phyloP scores from a whole-genome alignment of 1,140 invertebrate genomes.

The Drosophila melanica region DNA sequence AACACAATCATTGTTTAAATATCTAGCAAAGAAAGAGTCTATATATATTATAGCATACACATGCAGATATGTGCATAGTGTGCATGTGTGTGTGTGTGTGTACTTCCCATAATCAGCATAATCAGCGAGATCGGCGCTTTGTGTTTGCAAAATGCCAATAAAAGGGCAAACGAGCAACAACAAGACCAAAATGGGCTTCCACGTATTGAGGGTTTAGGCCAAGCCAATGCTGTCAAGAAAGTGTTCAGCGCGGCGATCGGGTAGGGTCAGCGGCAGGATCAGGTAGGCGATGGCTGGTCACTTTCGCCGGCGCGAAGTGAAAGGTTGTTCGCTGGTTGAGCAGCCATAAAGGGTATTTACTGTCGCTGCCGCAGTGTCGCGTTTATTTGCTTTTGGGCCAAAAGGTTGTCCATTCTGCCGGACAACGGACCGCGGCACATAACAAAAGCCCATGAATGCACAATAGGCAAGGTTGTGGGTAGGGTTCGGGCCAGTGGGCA shows the following conservation, averaged over 20 bases:
- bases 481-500: constrained; percentile 55
- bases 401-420: constrained; percentile 53
- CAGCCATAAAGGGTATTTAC: constrained; percentile 79
- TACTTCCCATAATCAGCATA: constrained; percentile 78
- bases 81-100: constrained; percentile 27
- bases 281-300: constrained; percentile 16
- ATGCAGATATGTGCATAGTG: background rate
- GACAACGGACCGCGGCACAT: constrained; percentile 8
- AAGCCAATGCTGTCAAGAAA: constrained; percentile 25
- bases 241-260: constrained; percentile 45
- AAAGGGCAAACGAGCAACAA: constrained; percentile 61
- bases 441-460: constrained; percentile 62
- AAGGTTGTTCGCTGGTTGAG: constrained; percentile 32
- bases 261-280: constrained; percentile 3
- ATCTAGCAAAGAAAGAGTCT: background rate
- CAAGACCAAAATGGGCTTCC: constrained; percentile 42
- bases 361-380: constrained; percentile 72
- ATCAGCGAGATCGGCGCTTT: constrained; percentile 81
- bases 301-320: constrained; percentile 49
- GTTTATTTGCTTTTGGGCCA: constrained; percentile 41
- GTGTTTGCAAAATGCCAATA: constrained; percentile 68
- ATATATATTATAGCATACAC: background rate
- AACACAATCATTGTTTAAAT: no score
- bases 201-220: constrained; percentile 41
- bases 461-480: constrained; percentile 81